Base-by-base conservation (phyloP, 1,140 invertebrate genomes). In the Vanessa tameamea region DNA sequence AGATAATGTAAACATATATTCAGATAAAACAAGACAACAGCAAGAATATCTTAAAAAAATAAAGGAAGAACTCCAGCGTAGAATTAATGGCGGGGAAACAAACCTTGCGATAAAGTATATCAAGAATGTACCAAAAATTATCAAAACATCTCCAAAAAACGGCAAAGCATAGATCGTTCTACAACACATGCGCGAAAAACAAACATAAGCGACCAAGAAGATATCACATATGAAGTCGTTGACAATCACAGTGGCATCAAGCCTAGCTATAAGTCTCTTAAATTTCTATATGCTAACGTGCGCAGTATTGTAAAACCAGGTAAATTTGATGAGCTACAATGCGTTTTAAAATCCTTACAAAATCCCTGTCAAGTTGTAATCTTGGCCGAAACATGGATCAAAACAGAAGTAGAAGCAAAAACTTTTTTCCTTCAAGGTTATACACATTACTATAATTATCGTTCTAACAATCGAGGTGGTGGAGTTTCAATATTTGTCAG, bases 291-390 rank as follows among this genome's bases (percentile, higher is more conserved):
- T 61, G 61, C 47, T 43, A 78, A 78, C 64, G 67, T 68, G 14
- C 55, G 77, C 9, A 78, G 77, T 47, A 48, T 78, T 53, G 77
- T 75, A 11, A 75, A 75, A 48, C 69, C 47, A 0, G 73, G 73
- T 5, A 78, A 78, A 53, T 20, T 78, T 3, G 77, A 78, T 51
- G 73, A 78, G 61, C 37, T 72, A 43, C 63, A 72, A 23, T 72
- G 69, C 48, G 48, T 72, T n/a, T 72, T 59, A 59, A 23, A 26
- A 59, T 26, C 26, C 55, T 59, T 59, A 26, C 26, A 59, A 59
- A 59, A 23, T 26, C 55, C 55, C 55, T 59, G 26, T 59, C 55
- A 59, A 7, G 55, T 31, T 59, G 26, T 59, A 26, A 51, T 59
- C 14, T 59, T 59, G 26, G 14, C 55, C 55, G 55, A 59, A 59